phyloP scores from a whole-genome alignment of 2,113 vertebrate genomes.

The Catharus fuscescens region DNA sequence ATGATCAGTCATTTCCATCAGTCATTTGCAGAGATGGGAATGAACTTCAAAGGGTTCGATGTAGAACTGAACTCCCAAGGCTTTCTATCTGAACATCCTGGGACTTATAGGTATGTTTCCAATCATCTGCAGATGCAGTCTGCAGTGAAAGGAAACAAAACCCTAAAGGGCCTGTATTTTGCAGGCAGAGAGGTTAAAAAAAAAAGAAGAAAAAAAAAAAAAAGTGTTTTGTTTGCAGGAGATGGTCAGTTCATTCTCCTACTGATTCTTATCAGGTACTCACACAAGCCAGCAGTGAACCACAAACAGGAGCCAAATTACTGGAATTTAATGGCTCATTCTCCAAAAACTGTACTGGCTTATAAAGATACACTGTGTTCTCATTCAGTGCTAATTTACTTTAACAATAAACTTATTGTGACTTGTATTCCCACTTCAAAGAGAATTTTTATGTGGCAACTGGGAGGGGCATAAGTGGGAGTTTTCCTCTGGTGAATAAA shows the following conservation, averaged over 20 bases:
- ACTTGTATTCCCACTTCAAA: constrained; percentile 60
- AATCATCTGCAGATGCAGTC: constrained; percentile 55
- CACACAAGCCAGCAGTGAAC: neutral
- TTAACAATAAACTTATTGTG: constrained; percentile 67
- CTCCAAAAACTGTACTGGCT: constrained; percentile 33
- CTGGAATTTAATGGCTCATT: constrained; percentile 63
- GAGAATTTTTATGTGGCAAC: constrained; percentile 48
- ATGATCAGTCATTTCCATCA: constrained; percentile 49
- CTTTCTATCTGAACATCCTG: constrained; percentile 44
- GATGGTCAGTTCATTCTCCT: constrained; percentile 32
- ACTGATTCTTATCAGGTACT: constrained; percentile 54
- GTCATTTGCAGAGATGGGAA: constrained; percentile 43
- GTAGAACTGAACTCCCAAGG: constrained; percentile 44
- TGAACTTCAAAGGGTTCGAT: constrained; percentile 55
- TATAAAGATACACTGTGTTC: constrained; percentile 42
- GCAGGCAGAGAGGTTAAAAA: constrained; percentile 24
- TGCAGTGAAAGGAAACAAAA: constrained; percentile 15
- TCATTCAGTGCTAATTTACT: constrained; percentile 59
- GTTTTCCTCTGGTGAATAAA: constrained; percentile 52
- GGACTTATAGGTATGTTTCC: constrained; percentile 60
- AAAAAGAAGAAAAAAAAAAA: constrained; percentile 2
- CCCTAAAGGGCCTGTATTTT: neutral
- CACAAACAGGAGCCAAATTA: constrained; percentile 54
- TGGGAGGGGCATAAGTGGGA: constrained; percentile 29
- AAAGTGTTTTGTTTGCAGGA: constrained; percentile 4